These are phyloP conservation scores for Andinoacara biseriatus DNA, from an alignment of 2,113 vertebrate species.

Conservation along the genomic window DNA sequence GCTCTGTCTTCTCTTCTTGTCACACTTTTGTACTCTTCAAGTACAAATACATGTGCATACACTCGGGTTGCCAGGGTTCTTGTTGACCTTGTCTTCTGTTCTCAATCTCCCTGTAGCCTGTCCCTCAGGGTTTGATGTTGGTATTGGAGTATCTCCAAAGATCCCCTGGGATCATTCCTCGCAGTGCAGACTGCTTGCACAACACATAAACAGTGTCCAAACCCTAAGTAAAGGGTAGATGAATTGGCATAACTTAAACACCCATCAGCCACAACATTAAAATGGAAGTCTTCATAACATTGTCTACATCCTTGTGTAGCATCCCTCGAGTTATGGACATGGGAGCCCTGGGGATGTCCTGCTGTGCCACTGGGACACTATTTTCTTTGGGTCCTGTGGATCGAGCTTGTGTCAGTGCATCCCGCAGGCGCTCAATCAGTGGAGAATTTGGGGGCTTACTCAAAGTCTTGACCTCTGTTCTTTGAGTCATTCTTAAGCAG, in stretches of 20 bases:
- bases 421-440: not conserved
- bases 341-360: not conserved
- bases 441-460: not conserved
- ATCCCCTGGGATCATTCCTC: constrained; percentile 4
- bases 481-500: too few species aligned
- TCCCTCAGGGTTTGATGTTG: constrained; percentile 15
- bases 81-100: constrained; percentile 22
- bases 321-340: not conserved
- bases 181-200: not conserved
- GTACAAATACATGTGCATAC: not conserved
- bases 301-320: too few species aligned
- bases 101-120: not conserved
- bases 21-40: not conserved
- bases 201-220: too few species aligned
- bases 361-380: not conserved
- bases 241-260: too few species aligned
- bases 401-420: too few species aligned
- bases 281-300: too few species aligned
- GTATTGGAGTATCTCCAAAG: not conserved
- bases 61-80: not conserved
- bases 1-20: not conserved
- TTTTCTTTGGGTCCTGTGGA: not conserved
- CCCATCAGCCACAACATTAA: too few species aligned
- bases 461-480: not conserved
- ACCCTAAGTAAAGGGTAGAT: too few species aligned